phyloP scores from a whole-genome alignment of 2,113 vertebrate genomes.

The Epinephelus moara region DNA sequence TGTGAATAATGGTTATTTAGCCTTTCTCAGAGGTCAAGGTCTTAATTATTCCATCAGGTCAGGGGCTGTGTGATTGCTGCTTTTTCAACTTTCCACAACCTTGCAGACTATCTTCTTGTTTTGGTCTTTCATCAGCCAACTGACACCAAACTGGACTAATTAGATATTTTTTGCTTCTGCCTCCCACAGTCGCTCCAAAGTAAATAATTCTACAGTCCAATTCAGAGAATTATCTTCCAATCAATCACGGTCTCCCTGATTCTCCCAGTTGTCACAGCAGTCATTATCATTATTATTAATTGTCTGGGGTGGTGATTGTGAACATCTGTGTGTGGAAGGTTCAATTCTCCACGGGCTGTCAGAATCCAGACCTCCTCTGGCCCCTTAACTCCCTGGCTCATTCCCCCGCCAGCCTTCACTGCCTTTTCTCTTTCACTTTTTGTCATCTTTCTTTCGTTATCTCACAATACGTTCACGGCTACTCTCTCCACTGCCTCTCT shows the following conservation, averaged over 20 bases:
- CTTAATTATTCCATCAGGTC: neutral
- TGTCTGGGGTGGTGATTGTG: conserved; percentile 64
- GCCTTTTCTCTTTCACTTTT: conserved; percentile 45
- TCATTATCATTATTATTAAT: conserved; percentile 66
- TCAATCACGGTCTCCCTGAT: conserved; percentile 47
- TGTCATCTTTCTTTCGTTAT: conserved; percentile 62
- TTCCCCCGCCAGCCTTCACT: conserved; percentile 42
- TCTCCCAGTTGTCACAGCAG: conserved; percentile 47
- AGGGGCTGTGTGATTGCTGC: neutral
- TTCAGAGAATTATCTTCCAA: conserved; percentile 50
- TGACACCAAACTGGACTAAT: conserved; percentile 52
- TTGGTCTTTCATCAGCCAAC: conserved; percentile 27
- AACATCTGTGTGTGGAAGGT: conserved; percentile 81
- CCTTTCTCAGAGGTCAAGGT: neutral
- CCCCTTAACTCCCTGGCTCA: conserved; percentile 37
- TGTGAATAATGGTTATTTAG: conserved; percentile 16
- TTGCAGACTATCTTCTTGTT: conserved; percentile 14
- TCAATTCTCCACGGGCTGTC: conserved; percentile 61
- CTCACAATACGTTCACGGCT: neutral
- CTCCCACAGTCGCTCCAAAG: conserved; percentile 53
- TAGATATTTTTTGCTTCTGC: conserved; percentile 34
- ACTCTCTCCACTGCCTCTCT: neutral
- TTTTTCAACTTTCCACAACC: conserved; percentile 43
- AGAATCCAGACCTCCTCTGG: conserved; percentile 56
- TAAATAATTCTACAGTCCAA: conserved; percentile 62